Base-by-base conservation (phyloP, 2,888 invertebrate species). In the Phyto melanocephala region DNA sequence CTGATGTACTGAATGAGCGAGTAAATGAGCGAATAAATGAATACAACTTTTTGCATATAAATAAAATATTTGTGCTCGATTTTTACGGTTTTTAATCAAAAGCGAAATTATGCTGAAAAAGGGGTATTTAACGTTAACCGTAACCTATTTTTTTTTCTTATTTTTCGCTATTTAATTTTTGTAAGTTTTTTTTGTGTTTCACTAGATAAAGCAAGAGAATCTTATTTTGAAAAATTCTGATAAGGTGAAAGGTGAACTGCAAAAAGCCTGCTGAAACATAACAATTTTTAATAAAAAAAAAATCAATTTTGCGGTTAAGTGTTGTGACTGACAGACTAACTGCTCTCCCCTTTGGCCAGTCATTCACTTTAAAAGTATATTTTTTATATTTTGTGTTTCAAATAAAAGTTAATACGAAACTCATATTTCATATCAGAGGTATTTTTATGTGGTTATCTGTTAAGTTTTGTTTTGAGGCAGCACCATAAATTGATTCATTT, bases 271-370 rank as follows among this genome's bases (percentile, higher is more conserved):
- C 42, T 68, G 45, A 62, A 77, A 70, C n/a, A 52, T 52, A 22
- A 50, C 20, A 50, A 40, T 7, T 40, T 45, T 1, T 45, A 22
- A 22, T n/a, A n/a, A n/a, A 50, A 40, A 17, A 22, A 13, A 70
- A 54, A 74, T 8, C 54, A 50, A 17, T 62, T 42, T 63, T 81
- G 78, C 81, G 81, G 81, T 81, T 70, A 81, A 78, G 78, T 74
- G 22, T n/a, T 63, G 77, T 67, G 60, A 52, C 71, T 56, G 58
- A 52, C 71, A 47, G 58, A 54, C 45, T 56, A 13, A 35, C 50
- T 63, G 35, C 54, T 63, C n/a, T 11, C 50, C 52, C 50, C 52
- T 63, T 20, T 15, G 35, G 56, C 22, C 52, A 52, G 45, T 56
- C 45, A 65, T 45, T 75, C 54, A 63, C 6, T 6, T 28, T 54